A percentile compares a stretch with the other conserved stretches of the same genome.
Evolutionary conservation across 1,140 invertebrate genomes (phyloP).

Genomic region (Drosophila nikananu): DNA sequence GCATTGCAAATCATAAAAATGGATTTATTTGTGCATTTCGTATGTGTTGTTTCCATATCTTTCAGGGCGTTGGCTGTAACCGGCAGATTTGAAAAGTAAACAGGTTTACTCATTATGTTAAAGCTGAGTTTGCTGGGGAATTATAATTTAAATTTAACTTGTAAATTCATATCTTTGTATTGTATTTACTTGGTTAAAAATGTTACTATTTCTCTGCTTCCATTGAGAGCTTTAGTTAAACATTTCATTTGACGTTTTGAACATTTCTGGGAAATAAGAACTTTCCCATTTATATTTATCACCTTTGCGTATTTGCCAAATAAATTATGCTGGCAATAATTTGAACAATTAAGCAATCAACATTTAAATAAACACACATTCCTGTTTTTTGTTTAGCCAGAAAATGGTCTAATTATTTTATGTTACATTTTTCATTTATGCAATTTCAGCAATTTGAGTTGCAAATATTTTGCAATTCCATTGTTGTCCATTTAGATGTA

Average conservation of each 20-base stretch:
- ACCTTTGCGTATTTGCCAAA: conserved; percentile 24
- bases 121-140: background rate
- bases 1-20: conserved; percentile 62
- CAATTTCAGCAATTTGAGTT: conserved; percentile 30
- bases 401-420: conserved; percentile 44
- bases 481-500: background rate
- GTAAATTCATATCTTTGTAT: background rate
- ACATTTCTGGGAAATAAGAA: conserved; percentile 8
- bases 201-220: background rate
- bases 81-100: background rate
- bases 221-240: background rate
- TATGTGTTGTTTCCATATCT: conserved; percentile 28
- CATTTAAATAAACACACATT: conserved; percentile 32
- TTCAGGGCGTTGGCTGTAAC: conserved; percentile 4
- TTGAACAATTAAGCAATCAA: conserved; percentile 51
- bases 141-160: background rate
- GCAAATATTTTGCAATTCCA: conserved; percentile 8
- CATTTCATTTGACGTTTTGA: background rate
- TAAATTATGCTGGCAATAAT: conserved; percentile 49
- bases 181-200: background rate
- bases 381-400: conserved; percentile 10
- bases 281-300: conserved; percentile 11
- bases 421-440: conserved; percentile 43
- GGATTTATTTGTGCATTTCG: conserved; percentile 60
- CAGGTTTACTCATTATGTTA: background rate